Evolutionary conservation across 2,113 vertebrate species (phyloP), one percentile per base, ranked within the genome.

Genomic region (Hippocampus comes): DNA sequence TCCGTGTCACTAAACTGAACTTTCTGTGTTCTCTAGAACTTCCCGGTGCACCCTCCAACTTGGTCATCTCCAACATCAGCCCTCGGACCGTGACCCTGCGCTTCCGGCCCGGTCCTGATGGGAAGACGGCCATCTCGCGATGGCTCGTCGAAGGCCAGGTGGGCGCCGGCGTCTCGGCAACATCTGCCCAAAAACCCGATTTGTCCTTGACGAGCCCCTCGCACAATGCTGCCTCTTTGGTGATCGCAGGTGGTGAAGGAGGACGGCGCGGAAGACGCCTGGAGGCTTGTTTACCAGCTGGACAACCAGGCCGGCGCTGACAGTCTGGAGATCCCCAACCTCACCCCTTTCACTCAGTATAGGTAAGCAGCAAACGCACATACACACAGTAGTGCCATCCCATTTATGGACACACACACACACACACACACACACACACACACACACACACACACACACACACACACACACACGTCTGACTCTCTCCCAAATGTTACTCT

Each of bases 61-160:
- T 97, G 53, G 94, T 97, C 82, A 96, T 97, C 68, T 95, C 95
- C 83, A 97, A 97, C 89, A 97, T 97, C 82, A 96, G 95, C 83
- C 95, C 96, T 59, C 95, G 94, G 42, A 94, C 95, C 0, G 95
- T 94, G 74, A 95, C 93, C 0, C 91, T 97, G 1, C 93, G 94
- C 25, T 97, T 96, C 91, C 94, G 93, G 1, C 94, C 95, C 0
- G 96, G 96, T 0, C 89, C 93, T 0, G 94, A 97, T 0, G 96
- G 96, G n/a, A 97, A 96, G 90, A 96, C 96, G 0, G 87, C 94
- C 68, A 92, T 95, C 87, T 96, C 89, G 59, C 93, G 88, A 64
- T 97, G 96, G 96, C 91, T 96, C 42, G 93, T 96, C 0, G 94
- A 97, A 80, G 96, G 94, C 21, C 95, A 90, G 82, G 90, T 89